phyloP scores from a whole-genome alignment of 1,140 invertebrate genomes.

The Plutomurus gul region DNA sequence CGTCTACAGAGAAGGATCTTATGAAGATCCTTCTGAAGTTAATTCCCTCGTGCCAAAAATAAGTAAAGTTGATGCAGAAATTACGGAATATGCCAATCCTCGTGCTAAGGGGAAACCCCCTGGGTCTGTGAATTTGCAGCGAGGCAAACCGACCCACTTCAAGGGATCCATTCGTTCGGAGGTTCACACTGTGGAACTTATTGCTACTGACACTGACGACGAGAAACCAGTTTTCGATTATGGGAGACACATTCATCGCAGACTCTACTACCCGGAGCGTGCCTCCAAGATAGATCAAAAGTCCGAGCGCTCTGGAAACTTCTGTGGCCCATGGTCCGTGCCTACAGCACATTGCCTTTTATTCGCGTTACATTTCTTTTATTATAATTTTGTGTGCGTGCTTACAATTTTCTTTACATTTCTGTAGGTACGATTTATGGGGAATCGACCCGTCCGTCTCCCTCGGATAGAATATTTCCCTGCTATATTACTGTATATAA shows the following conservation, averaged over 20 bases:
- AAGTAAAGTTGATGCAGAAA: conserved; percentile 1
- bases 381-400: neutral
- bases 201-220: conserved; percentile 59
- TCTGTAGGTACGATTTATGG: conserved; percentile 47
- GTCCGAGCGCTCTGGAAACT: conserved; percentile 65
- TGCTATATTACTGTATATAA: neutral
- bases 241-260: conserved; percentile 58
- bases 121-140: neutral
- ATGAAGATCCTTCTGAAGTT: neutral
- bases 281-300: conserved; percentile 63
- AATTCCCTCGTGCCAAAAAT: conserved; percentile 9
- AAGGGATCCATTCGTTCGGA: conserved; percentile 51
- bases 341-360: neutral
- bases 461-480: neutral
- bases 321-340: conserved; percentile 85
- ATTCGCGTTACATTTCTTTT: neutral
- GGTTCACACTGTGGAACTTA: conserved; percentile 57
- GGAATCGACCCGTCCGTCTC: conserved; percentile 37
- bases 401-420: neutral
- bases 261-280: conserved; percentile 60
- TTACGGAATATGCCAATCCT: neutral
- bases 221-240: conserved; percentile 58
- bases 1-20: neutral
- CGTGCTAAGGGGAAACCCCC: neutral
- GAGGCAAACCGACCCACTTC: conserved; percentile 3